Conservation (phyloP, 2,888 invertebrate genomes). For the Liopterus haemorrhoidalis region DNA sequence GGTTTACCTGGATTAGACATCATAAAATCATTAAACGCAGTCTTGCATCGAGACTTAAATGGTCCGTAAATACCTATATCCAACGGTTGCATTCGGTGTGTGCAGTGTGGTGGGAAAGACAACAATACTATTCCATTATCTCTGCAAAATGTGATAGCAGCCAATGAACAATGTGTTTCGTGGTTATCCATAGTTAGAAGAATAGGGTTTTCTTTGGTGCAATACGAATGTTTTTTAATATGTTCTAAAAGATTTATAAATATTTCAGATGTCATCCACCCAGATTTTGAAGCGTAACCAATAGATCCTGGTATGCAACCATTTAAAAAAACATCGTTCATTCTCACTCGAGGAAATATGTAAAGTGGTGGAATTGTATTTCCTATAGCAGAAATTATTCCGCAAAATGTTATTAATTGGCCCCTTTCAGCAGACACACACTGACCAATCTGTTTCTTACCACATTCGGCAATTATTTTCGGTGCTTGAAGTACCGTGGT, state of each 20-base stretch:
- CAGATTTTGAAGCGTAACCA: constrained; percentile 25
- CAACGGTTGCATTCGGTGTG: constrained; percentile 34
- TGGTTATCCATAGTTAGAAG: constrained; percentile 33
- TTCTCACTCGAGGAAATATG: constrained; percentile 33
- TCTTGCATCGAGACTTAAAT: constrained; percentile 31
- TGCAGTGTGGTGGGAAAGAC: constrained; percentile 35
- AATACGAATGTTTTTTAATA: constrained; percentile 25
- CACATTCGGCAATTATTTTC: constrained; percentile 28
- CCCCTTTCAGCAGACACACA: constrained; percentile 33
- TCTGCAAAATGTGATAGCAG: constrained; percentile 28
- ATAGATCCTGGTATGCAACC: constrained; percentile 28
- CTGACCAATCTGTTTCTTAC: constrained; percentile 28
- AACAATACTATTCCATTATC: constrained; percentile 35
- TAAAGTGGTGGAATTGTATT: constrained; percentile 32
- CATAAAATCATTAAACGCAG: constrained; percentile 31
- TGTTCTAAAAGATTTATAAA: constrained; percentile 30
- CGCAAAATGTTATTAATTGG: constrained; percentile 31
- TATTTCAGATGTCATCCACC: constrained; percentile 31
- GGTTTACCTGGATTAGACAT: constrained; percentile 31
- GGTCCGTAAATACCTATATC: constrained; percentile 32
- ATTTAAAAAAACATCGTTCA: constrained; percentile 29
- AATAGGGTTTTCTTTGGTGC: constrained; percentile 26
- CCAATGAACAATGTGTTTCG: constrained; percentile 27
- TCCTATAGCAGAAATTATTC: constrained; percentile 32
- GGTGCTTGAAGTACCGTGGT: constrained; percentile 26